These are phyloP conservation scores for Caradrina kadenii DNA, from an alignment of 2,888 invertebrate species.

Conservation along the genomic window DNA sequence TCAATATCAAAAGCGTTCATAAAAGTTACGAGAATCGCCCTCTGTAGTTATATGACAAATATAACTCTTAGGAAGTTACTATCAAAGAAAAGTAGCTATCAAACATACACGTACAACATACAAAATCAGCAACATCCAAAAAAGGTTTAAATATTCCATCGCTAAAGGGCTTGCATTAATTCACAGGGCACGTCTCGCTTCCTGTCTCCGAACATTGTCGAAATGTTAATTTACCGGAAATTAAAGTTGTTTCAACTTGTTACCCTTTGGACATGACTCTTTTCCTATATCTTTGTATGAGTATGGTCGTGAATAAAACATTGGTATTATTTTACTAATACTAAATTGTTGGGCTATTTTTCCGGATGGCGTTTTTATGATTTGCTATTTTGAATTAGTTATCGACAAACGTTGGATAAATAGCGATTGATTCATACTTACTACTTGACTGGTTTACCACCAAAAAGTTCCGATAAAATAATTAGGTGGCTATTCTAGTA, in stretches of 20 bases:
- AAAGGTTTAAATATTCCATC: constrained; percentile 56
- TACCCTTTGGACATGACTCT: constrained; percentile 83
- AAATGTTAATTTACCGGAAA: constrained; percentile 90
- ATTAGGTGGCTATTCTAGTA: no score
- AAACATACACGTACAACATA: constrained; percentile 29
- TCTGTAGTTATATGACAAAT: no score
- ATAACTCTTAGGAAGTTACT: not conserved
- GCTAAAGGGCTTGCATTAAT: constrained; percentile 76
- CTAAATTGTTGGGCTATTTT: constrained; percentile 18
- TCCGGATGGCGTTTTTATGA: constrained; percentile 1
- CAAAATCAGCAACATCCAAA: constrained; percentile 45
- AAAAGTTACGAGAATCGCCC: no score
- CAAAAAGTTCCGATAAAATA: not conserved
- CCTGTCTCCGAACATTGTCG: constrained; percentile 80
- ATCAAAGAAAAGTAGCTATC: constrained; percentile 9
- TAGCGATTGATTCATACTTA: not conserved
- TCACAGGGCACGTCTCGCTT: constrained; percentile 81
- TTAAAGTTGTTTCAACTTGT: constrained; percentile 88
- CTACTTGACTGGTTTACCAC: no score
- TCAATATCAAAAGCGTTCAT: no score
- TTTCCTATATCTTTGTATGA: constrained; percentile 70
- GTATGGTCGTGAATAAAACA: constrained; percentile 71
- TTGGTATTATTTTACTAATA: constrained; percentile 31
- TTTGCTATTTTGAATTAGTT: not conserved
- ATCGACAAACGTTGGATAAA: not conserved